Conservation (phyloP, 2,888 invertebrate genomes). For the Phytoseiulus persimilis region DNA sequence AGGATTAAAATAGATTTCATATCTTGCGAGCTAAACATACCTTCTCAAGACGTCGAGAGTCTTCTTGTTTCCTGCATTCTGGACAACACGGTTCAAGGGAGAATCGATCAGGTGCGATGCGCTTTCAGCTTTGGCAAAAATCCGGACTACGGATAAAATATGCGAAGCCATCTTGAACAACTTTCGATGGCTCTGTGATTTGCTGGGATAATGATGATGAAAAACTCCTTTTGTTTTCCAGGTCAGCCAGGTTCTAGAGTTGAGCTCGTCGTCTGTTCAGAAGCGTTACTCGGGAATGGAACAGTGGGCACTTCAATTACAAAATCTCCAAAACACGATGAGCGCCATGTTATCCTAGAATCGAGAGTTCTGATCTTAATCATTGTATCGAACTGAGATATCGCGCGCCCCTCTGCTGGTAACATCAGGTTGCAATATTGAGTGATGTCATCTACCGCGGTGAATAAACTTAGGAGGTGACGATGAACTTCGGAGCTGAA, state of each 20-base stretch:
- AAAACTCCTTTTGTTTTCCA: conserved; percentile 45
- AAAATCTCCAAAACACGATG: conserved; percentile 40
- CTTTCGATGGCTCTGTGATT: not conserved
- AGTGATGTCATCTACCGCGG: no score
- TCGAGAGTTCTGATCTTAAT: no score
- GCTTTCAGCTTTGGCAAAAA: conserved; percentile 45
- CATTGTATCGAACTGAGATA: no score
- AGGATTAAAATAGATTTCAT: conserved; percentile 96
- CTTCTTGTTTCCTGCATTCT: conserved; percentile 92
- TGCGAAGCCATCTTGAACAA: not conserved
- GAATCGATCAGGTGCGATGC: conserved; percentile 58
- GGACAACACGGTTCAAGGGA: conserved; percentile 63
- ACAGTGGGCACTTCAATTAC: conserved; percentile 86
- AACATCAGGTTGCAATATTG: no score
- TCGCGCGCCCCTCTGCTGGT: no score
- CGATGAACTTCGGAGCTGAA: no score
- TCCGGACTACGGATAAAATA: not conserved
- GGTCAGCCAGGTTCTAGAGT: conserved; percentile 81
- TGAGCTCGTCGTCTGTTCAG: conserved; percentile 67
- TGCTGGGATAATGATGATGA: not conserved
- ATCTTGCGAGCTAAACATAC: conserved; percentile 78
- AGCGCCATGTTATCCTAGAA: not conserved
- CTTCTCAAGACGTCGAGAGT: conserved; percentile 88
- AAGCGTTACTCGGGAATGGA: conserved; percentile 84
- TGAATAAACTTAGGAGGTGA: no score